Conservation (phyloP, 2,113 vertebrate species). For the zebrafish (Danio rerio) region DNA sequence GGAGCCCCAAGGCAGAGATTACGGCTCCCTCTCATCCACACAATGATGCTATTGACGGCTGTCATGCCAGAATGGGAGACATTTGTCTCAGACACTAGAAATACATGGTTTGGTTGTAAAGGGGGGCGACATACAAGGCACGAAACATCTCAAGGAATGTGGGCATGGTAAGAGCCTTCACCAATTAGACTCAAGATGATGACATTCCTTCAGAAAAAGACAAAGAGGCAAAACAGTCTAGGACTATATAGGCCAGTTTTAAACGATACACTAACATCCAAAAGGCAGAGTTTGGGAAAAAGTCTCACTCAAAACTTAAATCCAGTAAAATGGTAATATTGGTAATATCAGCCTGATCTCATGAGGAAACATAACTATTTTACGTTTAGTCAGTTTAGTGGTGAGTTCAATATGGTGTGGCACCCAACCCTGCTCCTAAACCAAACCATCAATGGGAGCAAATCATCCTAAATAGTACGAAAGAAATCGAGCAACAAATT, state of each 20-base stretch:
- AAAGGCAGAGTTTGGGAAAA: background rate
- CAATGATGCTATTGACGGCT: slow-evolving; percentile 75
- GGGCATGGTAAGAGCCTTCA: slow-evolving; percentile 64
- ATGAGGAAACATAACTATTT: no score
- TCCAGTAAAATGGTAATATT: no score
- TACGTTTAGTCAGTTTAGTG: no score
- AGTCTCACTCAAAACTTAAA: no score
- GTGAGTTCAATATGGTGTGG: no score
- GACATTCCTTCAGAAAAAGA: slow-evolving; percentile 56
- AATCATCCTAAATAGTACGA: no score
- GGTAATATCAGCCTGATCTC: no score
- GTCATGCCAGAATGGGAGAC: slow-evolving; percentile 67
- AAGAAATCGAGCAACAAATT: no score
- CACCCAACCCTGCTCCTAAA: no score
- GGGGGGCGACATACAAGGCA: slow-evolving; percentile 66
- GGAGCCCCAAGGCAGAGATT: slow-evolving; percentile 67
- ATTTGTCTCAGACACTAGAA: slow-evolving; percentile 66
- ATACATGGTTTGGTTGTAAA: slow-evolving; percentile 59
- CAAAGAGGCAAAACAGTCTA: background rate
- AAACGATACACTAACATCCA: background rate
- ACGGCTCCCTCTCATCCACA: slow-evolving; percentile 64
- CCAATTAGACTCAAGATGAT: slow-evolving; percentile 67
- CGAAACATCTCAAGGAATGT: slow-evolving; percentile 75
- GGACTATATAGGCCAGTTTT: background rate
- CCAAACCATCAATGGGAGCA: no score